Evolutionary conservation across 2,797 vertebrate genomes (phyloP).

Genomic region (Alexandromys oeconomus): DNA sequence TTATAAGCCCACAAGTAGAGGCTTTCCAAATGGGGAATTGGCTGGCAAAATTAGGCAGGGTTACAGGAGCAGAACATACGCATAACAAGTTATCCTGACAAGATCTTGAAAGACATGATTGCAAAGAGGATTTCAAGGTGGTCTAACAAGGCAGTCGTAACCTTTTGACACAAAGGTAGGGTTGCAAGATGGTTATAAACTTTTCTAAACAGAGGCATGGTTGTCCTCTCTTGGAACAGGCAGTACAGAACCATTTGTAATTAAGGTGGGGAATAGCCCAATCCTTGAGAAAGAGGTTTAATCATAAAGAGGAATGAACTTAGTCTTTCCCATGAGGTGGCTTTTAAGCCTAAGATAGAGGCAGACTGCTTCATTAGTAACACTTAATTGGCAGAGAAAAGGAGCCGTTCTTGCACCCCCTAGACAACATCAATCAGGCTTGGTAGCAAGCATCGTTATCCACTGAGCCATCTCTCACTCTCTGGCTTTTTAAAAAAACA

Average conservation of each 20-base stretch:
- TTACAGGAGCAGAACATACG: background rate
- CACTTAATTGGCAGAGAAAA: background rate
- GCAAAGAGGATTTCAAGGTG: background rate
- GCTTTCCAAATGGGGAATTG: background rate
- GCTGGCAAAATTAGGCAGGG: background rate
- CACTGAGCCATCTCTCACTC: background rate
- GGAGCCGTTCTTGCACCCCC: background rate
- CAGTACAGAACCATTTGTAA: background rate
- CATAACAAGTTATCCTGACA: background rate
- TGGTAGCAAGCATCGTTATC: background rate
- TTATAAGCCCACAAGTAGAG: background rate
- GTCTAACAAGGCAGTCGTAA: background rate
- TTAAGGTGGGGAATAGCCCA: background rate
- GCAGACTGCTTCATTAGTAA: background rate
- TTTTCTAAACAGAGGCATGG: background rate
- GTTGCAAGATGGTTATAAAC: background rate
- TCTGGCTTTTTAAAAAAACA: background rate
- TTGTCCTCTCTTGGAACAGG: background rate
- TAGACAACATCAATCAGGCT: background rate
- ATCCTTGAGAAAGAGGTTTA: background rate
- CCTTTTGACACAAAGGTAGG: background rate
- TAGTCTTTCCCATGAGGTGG: background rate
- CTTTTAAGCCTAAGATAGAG: background rate
- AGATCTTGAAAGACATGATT: background rate
- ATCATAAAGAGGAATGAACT: background rate